A percentile compares a stretch with the other conserved stretches of the same genome.
Evolutionary conservation across 1,140 invertebrate species (phyloP).

Genomic region (Idris sp.): DNA sequence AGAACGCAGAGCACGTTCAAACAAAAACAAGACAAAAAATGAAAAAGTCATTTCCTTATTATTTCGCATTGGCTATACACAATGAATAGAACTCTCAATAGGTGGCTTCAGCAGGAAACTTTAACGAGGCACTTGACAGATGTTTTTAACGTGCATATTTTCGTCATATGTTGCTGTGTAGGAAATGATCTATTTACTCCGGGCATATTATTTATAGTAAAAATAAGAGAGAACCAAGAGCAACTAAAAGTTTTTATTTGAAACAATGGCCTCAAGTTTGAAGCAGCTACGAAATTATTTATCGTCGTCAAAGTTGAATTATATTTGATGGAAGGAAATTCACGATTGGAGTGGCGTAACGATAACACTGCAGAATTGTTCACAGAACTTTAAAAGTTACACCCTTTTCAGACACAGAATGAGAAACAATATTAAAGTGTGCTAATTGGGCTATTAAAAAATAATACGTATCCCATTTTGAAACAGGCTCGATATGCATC

Average conservation of each 20-base stretch:
- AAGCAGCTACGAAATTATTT: slow-evolving; percentile 21
- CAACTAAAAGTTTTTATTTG: slow-evolving; percentile 26
- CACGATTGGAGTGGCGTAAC: slow-evolving; percentile 11
- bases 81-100: slow-evolving; percentile 44
- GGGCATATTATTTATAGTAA: too few relatives aligned
- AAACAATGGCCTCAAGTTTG: slow-evolving; percentile 26
- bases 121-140: slow-evolving; percentile 57
- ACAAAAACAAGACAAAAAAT: too few relatives aligned
- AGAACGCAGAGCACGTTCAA: slow-evolving; percentile 4
- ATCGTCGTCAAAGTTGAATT: slow-evolving; percentile 18
- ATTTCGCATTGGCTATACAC: slow-evolving; percentile 37
- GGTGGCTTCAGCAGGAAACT: slow-evolving; percentile 49
- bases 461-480: slow-evolving; percentile 25
- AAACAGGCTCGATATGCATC: slow-evolving; percentile 37
- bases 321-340: slow-evolving; percentile 21
- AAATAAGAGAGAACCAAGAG: background rate
- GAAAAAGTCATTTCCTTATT: slow-evolving; percentile 56
- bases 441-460: slow-evolving; percentile 27
- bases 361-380: slow-evolving; percentile 24
- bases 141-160: slow-evolving; percentile 43
- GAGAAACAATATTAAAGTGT: slow-evolving; percentile 36
- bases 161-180: slow-evolving; percentile 32
- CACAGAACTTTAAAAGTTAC: slow-evolving; percentile 15
- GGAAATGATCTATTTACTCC: slow-evolving; percentile 48
- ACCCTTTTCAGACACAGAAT: slow-evolving; percentile 27